phyloP scores from a whole-genome alignment of 2,888 invertebrate genomes.

The Chloroclystis v-ata region DNA sequence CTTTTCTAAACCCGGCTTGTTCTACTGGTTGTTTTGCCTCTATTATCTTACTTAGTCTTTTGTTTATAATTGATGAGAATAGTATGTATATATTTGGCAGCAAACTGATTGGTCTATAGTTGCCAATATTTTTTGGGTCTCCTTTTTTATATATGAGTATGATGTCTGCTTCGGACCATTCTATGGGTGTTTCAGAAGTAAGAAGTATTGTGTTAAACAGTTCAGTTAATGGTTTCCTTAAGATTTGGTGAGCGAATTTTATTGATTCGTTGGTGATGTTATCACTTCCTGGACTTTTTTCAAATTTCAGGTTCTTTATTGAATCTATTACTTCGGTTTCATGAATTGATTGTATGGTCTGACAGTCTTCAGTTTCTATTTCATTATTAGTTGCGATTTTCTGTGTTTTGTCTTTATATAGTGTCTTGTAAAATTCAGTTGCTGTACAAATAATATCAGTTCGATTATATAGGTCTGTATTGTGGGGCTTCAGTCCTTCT shows the following conservation, averaged over 20 bases:
- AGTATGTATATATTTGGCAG: background rate
- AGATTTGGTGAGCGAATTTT: background rate
- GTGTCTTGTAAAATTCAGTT: background rate
- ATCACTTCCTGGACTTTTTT: background rate
- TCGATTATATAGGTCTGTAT: background rate
- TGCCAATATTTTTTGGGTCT: background rate
- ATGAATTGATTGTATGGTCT: background rate
- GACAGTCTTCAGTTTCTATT: too few relatives aligned
- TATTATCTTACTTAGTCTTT: background rate
- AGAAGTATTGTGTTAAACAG: background rate
- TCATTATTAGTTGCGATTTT: too few relatives aligned
- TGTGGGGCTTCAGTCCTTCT: background rate
- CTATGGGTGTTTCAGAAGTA: background rate
- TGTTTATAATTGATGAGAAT: background rate
- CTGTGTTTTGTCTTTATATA: too few relatives aligned
- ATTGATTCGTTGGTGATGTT: conserved; percentile 1
- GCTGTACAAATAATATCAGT: background rate
- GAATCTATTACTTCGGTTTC: conserved; percentile 4
- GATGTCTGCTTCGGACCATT: background rate
- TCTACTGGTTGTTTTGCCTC: background rate
- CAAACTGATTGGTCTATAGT: conserved; percentile 4
- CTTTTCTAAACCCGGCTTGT: background rate
- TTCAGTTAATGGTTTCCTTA: background rate
- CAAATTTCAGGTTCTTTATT: conserved; percentile 5
- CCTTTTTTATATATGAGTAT: background rate